These are phyloP conservation scores for Scaeva pyrastri DNA, from an alignment of 2,888 invertebrate species.

Conservation along the genomic window DNA sequence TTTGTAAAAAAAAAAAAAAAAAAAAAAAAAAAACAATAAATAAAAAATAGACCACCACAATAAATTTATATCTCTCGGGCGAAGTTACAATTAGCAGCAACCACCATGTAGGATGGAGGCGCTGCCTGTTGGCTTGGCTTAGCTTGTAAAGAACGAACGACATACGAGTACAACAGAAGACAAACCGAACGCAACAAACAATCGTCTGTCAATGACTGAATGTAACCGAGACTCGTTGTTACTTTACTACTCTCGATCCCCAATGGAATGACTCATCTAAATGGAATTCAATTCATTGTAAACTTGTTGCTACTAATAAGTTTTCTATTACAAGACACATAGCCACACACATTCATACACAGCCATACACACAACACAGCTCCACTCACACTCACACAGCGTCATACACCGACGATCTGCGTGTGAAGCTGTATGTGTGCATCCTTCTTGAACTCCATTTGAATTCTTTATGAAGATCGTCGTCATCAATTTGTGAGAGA, in stretches of 20 bases:
- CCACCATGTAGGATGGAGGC: conserved; percentile 25
- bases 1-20: conserved; percentile 35
- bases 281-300: conserved; percentile 78
- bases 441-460: conserved; percentile 53
- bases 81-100: conserved; percentile 16
- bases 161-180: too few species aligned
- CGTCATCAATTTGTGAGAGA: conserved; percentile 39
- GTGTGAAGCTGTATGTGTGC: conserved; percentile 22
- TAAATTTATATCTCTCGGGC: conserved; percentile 19
- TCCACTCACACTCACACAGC: neutral
- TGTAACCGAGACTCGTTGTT: conserved; percentile 65
- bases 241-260: conserved; percentile 56
- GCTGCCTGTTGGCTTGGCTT: neutral
- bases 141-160: conserved; percentile 32
- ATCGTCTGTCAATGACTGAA: conserved; percentile 74
- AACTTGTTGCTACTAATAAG: conserved; percentile 74
- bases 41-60: neutral
- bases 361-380: too few species aligned
- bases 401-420: neutral
- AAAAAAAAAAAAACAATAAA: too few species aligned
- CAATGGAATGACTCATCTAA: conserved; percentile 75
- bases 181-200: conserved; percentile 70
- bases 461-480: conserved; percentile 15
- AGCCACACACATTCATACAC: neutral
- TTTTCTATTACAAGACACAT: conserved; percentile 72